Conservation (phyloP, 2,797 vertebrate genomes). For the Characodon lateralis region DNA sequence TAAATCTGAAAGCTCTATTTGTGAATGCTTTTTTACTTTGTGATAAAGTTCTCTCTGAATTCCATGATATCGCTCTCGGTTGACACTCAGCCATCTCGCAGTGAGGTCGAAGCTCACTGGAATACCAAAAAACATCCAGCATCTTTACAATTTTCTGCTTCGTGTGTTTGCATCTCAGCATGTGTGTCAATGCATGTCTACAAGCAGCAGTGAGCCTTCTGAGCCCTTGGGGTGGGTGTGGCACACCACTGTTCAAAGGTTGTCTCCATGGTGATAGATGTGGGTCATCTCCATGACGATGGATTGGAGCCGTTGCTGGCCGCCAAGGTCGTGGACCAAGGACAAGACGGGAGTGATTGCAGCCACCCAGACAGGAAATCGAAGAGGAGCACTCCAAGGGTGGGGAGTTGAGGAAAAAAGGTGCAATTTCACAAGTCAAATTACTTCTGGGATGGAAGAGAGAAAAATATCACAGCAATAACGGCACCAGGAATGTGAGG, state of each 20-base stretch:
- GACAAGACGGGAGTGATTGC: conserved; percentile 81
- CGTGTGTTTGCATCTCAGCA: conserved; percentile 6
- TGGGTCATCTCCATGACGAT: conserved; percentile 77
- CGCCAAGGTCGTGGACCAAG: conserved; percentile 80
- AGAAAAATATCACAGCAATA: conserved; percentile 79
- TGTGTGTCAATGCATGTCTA: conserved; percentile 5
- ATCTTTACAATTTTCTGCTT: conserved; percentile 25
- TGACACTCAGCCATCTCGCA: conserved; percentile 53
- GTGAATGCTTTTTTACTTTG: conserved; percentile 45
- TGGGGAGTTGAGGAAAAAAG: conserved; percentile 72
- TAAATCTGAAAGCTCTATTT: conserved; percentile 59
- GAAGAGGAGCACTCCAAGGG: conserved; percentile 76
- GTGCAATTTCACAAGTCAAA: conserved; percentile 85
- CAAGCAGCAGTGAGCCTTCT: conserved; percentile 31
- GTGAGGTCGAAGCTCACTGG: conserved; percentile 35
- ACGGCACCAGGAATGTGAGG: conserved; percentile 55
- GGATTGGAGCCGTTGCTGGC: conserved; percentile 65
- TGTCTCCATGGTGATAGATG: conserved; percentile 80
- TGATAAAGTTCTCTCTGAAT: conserved; percentile 62
- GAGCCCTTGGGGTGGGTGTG: conserved; percentile 63
- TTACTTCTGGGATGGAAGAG: conserved; percentile 81
- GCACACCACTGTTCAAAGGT: conserved; percentile 62
- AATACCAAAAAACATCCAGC: conserved; percentile 48
- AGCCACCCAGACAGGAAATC: conserved; percentile 86
- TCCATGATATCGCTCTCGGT: conserved; percentile 38